Conservation (phyloP, 2,888 invertebrate species). For the Chorisops tibialis region DNA sequence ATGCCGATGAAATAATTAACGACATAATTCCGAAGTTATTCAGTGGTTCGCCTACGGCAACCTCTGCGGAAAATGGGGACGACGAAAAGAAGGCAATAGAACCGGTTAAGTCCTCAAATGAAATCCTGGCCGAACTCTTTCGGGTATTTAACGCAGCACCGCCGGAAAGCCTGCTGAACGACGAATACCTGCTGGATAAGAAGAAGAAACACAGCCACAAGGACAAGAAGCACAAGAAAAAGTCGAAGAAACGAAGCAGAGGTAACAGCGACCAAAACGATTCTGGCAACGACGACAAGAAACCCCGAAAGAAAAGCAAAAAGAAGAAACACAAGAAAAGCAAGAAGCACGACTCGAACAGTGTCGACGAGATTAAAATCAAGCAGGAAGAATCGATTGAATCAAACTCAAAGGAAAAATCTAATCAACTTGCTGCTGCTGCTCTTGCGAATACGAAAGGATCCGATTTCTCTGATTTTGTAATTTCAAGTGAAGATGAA, state of each 20-base stretch:
- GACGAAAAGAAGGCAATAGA: slow-evolving; percentile 45
- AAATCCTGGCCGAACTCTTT: slow-evolving; percentile 80
- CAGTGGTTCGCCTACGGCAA: not conserved
- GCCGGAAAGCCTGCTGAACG: slow-evolving; percentile 56
- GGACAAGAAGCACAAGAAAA: slow-evolving; percentile 49
- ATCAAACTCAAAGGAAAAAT: not conserved
- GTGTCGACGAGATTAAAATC: slow-evolving; percentile 32
- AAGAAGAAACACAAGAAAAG: slow-evolving; percentile 41
- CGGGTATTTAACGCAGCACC: slow-evolving; percentile 70
- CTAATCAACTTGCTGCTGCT: not conserved
- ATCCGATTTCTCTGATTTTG: slow-evolving; percentile 28
- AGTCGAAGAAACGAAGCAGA: slow-evolving; percentile 39
- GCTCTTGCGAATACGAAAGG: not conserved
- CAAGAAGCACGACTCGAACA: slow-evolving; percentile 38
- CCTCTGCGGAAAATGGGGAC: slow-evolving; percentile 27
- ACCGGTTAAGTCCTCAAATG: slow-evolving; percentile 53
- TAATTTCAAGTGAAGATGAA: slow-evolving; percentile 32
- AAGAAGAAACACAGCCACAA: slow-evolving; percentile 47
- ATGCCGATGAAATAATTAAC: slow-evolving; percentile 40
- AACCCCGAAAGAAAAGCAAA: slow-evolving; percentile 41
- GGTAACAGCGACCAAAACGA: slow-evolving; percentile 40
- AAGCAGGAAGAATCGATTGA: not conserved
- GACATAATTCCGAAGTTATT: slow-evolving; percentile 4
- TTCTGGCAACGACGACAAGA: slow-evolving; percentile 46
- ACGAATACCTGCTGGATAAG: slow-evolving; percentile 45